Base-by-base conservation (phyloP, 1,140 invertebrate species). In the Anastatus disparis region DNA sequence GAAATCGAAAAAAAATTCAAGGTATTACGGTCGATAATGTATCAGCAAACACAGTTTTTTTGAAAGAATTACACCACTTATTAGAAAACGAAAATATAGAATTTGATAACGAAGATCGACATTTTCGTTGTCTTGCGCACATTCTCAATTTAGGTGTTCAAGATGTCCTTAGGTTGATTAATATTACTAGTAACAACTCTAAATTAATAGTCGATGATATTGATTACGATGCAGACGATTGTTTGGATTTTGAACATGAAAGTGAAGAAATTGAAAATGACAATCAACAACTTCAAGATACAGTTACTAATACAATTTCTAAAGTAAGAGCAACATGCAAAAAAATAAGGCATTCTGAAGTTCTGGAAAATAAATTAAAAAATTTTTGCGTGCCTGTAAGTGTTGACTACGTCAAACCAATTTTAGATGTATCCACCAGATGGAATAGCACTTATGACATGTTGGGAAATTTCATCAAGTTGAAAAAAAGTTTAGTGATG, bases 21-120 rank as follows among this genome's bases (percentile, higher is more conserved):
- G n/a, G n/a, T n/a, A 70, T 73, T 7, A 70, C 71, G 2, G 74
- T 76, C n/a, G 73, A 74, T 40, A 75, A 74, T 59, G 72, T 73
- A n/a, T 69, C 70, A 55, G 66, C 75, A 53, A 75, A 75, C 59
- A 72, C 69, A 13, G 74, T 22, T 52, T 74, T 71, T 63, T 62
- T 76, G 59, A 2, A 1, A 12, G 48, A 76, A 53, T 42, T 56
- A 6, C 4, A 8, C 6, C 6, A 15, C 17, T 24, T 53, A 9
- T 53, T 53, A 8, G 15, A 24, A 24, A 27, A 53, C 7, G 22
- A 6, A 26, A 53, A 53, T 10, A 24, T 53, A 7, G 8, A 24
- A 26, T 53, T 53, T 27, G 50, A 53, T 53, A n/a, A 24, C 12
- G 50, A 53, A 26, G 17, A 53, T 53, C 50, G 26, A 53, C 50